Evolutionary conservation across 2,888 invertebrate species (phyloP).

Genomic region (Leptopterna dolabrata): DNA sequence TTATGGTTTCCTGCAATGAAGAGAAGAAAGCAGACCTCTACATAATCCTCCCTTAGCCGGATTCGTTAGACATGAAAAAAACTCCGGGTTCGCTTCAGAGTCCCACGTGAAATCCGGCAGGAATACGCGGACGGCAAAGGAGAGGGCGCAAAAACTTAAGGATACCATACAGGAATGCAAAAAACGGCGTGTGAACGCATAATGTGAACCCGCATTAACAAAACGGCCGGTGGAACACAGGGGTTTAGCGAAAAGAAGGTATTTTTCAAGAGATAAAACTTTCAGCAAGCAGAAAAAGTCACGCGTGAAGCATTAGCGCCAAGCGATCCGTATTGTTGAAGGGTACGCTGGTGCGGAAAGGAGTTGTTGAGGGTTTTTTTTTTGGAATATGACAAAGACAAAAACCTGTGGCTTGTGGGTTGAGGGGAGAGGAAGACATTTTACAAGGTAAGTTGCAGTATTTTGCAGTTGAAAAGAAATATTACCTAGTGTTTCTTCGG

Average conservation of each 20-base stretch:
- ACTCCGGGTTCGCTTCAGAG: too few relatives aligned
- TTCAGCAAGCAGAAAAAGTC: conserved; percentile 38
- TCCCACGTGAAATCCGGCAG: neutral
- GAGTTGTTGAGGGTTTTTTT: neutral
- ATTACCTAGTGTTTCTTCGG: too few relatives aligned
- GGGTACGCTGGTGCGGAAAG: neutral
- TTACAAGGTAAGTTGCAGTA: too few relatives aligned
- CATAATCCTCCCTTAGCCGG: too few relatives aligned
- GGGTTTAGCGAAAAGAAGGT: neutral
- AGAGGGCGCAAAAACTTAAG: neutral
- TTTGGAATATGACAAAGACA: neutral
- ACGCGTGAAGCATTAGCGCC: conserved; percentile 40
- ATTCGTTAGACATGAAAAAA: too few relatives aligned
- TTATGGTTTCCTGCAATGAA: too few relatives aligned
- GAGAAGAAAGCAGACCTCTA: too few relatives aligned
- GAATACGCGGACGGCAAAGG: neutral
- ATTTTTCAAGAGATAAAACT: conserved; percentile 4
- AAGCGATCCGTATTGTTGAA: conserved; percentile 12
- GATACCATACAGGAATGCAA: neutral
- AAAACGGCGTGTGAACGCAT: conserved; percentile 12
- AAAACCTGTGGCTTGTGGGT: neutral
- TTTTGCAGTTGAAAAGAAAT: too few relatives aligned
- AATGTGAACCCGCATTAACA: conserved; percentile 30
- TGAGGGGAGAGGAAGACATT: neutral
- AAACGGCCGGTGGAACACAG: neutral